These are phyloP conservation scores for Gambusia yucatana DNA, from an alignment of 2,797 vertebrate genomes.

Conservation along the genomic window DNA sequence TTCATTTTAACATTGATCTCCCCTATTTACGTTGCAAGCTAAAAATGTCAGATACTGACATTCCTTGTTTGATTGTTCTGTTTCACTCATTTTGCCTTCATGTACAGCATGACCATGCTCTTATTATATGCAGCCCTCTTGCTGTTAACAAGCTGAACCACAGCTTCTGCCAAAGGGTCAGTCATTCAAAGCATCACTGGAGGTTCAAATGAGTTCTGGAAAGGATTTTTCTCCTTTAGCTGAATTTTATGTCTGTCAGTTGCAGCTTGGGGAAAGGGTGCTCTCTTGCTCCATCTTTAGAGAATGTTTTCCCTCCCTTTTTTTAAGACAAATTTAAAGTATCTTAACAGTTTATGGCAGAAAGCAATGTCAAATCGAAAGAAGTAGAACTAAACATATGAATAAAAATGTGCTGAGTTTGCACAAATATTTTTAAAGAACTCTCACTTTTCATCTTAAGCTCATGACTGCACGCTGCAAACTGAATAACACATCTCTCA, in stretches of 20 bases:
- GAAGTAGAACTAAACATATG: background rate
- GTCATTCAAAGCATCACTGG: slow-evolving; percentile 32
- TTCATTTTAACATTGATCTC: slow-evolving; percentile 7
- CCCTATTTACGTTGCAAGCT: background rate
- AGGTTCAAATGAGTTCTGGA: slow-evolving; percentile 30
- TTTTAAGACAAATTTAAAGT: slow-evolving; percentile 4
- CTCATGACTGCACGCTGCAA: slow-evolving; percentile 7
- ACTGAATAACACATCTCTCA: slow-evolving; percentile 17
- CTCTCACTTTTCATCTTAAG: slow-evolving; percentile 10
- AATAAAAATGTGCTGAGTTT: slow-evolving; percentile 6
- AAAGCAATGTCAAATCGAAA: slow-evolving; percentile 14
- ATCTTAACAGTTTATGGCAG: slow-evolving; percentile 16
- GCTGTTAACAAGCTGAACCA: slow-evolving; percentile 21
- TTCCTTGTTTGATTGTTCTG: background rate
- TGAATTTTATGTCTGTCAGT: slow-evolving; percentile 21
- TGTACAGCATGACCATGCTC: slow-evolving; percentile 6
- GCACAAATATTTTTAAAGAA: slow-evolving; percentile 19
- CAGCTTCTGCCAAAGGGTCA: slow-evolving; percentile 33
- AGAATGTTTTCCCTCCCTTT: background rate
- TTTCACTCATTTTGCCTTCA: slow-evolving; percentile 11
- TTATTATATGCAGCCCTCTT: slow-evolving; percentile 15
- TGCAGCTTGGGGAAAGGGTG: slow-evolving; percentile 21
- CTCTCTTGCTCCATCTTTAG: slow-evolving; percentile 12
- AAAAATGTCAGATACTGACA: slow-evolving; percentile 15
- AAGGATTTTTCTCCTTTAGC: slow-evolving; percentile 34